phyloP scores from a whole-genome alignment of 2,113 vertebrate genomes.

The Aepyceros melampus region DNA sequence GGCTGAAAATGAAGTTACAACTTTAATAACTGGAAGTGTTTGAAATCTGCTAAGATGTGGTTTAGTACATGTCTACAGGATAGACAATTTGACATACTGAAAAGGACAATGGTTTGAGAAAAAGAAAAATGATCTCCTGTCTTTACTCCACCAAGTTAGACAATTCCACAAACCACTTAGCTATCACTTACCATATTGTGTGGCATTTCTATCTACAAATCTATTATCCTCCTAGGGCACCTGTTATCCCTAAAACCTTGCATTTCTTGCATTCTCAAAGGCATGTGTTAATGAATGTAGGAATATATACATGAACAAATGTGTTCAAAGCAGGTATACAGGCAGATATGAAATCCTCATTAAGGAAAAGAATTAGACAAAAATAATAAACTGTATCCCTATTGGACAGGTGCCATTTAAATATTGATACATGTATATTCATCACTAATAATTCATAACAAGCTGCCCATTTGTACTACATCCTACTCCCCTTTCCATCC shows the following conservation, averaged over 20 bases:
- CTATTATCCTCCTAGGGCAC: neutral
- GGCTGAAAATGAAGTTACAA: neutral
- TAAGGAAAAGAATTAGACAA: neutral
- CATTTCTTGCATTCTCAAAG: neutral
- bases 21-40: neutral
- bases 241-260: neutral
- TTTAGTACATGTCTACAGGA: neutral
- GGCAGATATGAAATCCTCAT: neutral
- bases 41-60: neutral
- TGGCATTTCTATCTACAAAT: neutral
- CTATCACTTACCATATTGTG: neutral
- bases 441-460: neutral
- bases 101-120: neutral
- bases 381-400: neutral
- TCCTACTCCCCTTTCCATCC: neutral
- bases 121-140: neutral
- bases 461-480: neutral
- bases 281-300: neutral
- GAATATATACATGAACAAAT: neutral
- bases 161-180: neutral
- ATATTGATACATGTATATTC: neutral
- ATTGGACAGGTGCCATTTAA: neutral
- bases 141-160: neutral
- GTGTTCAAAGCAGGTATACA: neutral
- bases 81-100: neutral